Conservation (phyloP, 92 coral and sea anemone species). For the Siderastrea radians region DNA sequence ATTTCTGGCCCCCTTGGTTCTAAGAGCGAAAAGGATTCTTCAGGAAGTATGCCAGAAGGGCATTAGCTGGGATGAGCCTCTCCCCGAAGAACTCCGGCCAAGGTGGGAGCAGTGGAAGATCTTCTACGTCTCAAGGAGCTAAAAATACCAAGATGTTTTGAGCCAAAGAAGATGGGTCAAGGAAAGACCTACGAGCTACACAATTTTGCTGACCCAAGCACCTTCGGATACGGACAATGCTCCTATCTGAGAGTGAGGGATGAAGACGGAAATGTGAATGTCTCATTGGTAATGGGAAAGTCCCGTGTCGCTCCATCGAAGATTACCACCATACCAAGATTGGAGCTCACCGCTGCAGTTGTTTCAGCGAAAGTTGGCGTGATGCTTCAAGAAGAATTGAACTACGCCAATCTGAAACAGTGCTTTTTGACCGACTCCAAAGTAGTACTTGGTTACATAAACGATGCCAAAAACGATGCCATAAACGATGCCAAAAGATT, state of each 20-base stretch:
- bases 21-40: conserved; percentile 10
- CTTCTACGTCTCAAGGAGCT: background rate
- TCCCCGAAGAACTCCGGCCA: conserved; percentile 19
- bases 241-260: conserved; percentile 17
- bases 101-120: conserved; percentile 39
- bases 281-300: conserved; percentile 29
- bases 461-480: too few species aligned
- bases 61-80: conserved; percentile 31
- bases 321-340: conserved; percentile 37
- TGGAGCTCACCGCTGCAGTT: conserved; percentile 47
- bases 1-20: conserved; percentile 35
- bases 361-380: conserved; percentile 22
- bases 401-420: conserved; percentile 20
- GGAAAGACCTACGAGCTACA: background rate
- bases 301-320: conserved; percentile 39
- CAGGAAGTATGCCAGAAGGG: background rate
- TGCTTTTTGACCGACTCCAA: conserved; percentile 27
- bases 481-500: conserved; percentile 24
- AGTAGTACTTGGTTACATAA: conserved; percentile 30
- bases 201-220: conserved; percentile 31
- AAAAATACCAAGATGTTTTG: conserved; percentile 27
- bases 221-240: conserved; percentile 30
- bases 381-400: conserved; percentile 32
- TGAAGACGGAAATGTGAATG: conserved; percentile 6
- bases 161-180: background rate